A percentile compares a stretch with the other conserved stretches of the same genome.
These are phyloP conservation scores for Otolemur garnettii DNA, from an alignment of 2,113 vertebrate genomes.

Conservation along the genomic window DNA sequence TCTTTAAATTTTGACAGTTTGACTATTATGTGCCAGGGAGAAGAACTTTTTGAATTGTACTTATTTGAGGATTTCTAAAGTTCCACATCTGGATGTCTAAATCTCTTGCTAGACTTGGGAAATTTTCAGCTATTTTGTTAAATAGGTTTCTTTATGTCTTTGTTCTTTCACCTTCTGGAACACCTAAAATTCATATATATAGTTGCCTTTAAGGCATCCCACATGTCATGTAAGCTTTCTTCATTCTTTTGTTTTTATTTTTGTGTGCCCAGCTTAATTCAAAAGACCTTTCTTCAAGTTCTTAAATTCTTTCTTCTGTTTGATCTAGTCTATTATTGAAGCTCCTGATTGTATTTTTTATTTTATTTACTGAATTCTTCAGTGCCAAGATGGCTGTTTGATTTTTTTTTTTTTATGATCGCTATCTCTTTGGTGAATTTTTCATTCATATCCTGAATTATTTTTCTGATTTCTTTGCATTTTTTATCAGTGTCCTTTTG, in stretches of 20 bases:
- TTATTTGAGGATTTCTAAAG: too few relatives aligned
- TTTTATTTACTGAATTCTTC: background rate
- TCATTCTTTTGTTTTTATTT: background rate
- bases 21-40: too few relatives aligned
- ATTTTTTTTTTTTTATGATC: background rate
- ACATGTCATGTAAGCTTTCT: background rate
- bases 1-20: too few relatives aligned
- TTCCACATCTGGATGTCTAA: too few relatives aligned
- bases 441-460: background rate
- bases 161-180: background rate
- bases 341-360: background rate
- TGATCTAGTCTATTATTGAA: background rate
- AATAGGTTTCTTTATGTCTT: background rate
- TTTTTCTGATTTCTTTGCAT: background rate
- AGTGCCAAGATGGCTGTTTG: background rate
- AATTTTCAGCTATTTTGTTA: background rate
- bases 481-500: background rate
- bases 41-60: too few relatives aligned
- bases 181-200: background rate
- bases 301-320: background rate
- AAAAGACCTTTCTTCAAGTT: background rate
- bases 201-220: background rate
- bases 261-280: background rate
- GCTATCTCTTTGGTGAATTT: background rate
- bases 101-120: background rate